Conservation (phyloP, 2,888 invertebrate species). For the Philaethria dido region DNA sequence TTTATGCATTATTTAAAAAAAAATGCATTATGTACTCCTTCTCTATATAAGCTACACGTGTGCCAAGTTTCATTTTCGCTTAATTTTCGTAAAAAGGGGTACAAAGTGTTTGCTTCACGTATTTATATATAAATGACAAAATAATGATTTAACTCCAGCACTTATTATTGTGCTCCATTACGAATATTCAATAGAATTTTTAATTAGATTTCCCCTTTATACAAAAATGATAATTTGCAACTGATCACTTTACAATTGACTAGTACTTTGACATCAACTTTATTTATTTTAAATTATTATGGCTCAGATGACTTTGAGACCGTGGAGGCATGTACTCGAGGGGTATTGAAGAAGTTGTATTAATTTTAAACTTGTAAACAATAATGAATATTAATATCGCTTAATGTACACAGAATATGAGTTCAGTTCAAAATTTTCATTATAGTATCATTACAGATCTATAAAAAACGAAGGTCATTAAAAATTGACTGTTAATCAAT, state of each 20-base stretch:
- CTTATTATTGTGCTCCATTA: no score
- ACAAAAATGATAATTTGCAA: neutral
- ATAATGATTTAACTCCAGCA: no score
- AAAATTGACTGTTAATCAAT: no score
- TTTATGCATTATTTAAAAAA: no score
- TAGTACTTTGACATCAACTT: slow-evolving; percentile 14
- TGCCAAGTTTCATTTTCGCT: no score
- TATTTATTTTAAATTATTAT: slow-evolving; percentile 25
- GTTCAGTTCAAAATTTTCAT: slow-evolving; percentile 25
- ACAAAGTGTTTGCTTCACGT: no score
- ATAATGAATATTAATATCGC: slow-evolving; percentile 64
- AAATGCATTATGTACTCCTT: no score
- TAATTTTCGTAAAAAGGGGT: no score
- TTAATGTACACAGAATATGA: slow-evolving; percentile 52
- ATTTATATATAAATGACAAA: no score
- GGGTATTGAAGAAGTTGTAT: slow-evolving; percentile 58
- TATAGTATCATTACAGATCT: slow-evolving; percentile 2
- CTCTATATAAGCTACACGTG: no score
- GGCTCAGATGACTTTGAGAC: slow-evolving; percentile 24
- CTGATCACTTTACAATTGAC: slow-evolving; percentile 4
- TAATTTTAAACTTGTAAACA: slow-evolving; percentile 61
- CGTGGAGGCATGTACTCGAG: slow-evolving; percentile 41
- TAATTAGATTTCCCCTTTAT: neutral
- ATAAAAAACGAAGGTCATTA: slow-evolving; percentile 41
- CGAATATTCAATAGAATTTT: neutral